A percentile compares a stretch with the other conserved stretches of the same genome.
Evolutionary conservation across 2,888 invertebrate genomes (phyloP).

Genomic region (Coremacera marginata): DNA sequence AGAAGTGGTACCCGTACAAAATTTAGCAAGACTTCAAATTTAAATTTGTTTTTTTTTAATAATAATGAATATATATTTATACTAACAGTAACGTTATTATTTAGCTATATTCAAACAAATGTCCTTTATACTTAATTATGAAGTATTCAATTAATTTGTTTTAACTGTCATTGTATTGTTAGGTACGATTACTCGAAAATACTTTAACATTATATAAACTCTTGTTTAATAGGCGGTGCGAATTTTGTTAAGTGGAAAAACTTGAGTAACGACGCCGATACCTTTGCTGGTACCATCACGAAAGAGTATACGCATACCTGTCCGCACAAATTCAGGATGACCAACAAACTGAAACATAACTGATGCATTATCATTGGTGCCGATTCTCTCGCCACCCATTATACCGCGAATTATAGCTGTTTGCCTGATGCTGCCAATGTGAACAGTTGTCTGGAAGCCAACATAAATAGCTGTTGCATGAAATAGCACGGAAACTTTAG

Average conservation of each 20-base stretch:
- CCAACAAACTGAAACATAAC: conserved; percentile 90
- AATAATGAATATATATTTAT: neutral
- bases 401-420: conserved; percentile 90
- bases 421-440: conserved; percentile 95
- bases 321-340: conserved; percentile 88
- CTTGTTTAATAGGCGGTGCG: conserved; percentile 16
- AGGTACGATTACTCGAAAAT: conserved; percentile 41
- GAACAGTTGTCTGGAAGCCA: conserved; percentile 92
- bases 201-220: neutral
- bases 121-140: conserved; percentile 26
- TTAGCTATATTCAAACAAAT: neutral
- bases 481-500: conserved; percentile 88
- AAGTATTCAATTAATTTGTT: neutral
- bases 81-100: neutral
- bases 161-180: conserved; percentile 46
- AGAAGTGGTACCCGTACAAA: conserved; percentile 28
- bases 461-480: conserved; percentile 87
- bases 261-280: conserved; percentile 84
- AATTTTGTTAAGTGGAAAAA: conserved; percentile 74
- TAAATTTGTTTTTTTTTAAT: neutral
- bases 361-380: conserved; percentile 87
- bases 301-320: conserved; percentile 83
- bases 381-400: conserved; percentile 71
- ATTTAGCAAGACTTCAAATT: conserved; percentile 10
- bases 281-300: conserved; percentile 89